Base-by-base conservation (phyloP, 2,113 vertebrate genomes). In the Lasiurus cinereus region DNA sequence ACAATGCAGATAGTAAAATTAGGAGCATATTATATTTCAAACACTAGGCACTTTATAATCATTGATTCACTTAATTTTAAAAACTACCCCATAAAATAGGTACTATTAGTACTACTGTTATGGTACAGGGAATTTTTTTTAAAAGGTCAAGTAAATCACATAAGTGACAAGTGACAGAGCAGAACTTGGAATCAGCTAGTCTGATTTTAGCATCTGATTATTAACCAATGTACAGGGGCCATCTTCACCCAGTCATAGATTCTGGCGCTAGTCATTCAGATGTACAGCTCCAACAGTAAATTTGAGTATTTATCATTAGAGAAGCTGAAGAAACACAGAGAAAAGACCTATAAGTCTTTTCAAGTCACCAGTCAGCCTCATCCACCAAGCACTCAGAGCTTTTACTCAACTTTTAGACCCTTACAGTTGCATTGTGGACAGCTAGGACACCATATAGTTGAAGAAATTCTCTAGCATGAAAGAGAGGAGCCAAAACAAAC, bases 401-500 rank as follows among this genome's bases (percentile, higher is more conserved):
- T 70, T 77, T 31, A 66, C n/a, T 90, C 76, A 78, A 56, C 36
- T 50, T 22, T 66, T 80, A 82, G 52, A 86, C 64, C 12, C 14
- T 86, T 83, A 72, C 4, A 39, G 22, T 2, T 70, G 36, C 36
- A 56, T 31, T 31, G 59, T 39, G 27, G 78, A 7, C 2, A 78
- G 13, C 22, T 43, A 77, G 36, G 52, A 74, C 22, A 88, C 8
- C 66, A 70, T 48, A n/a, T 8, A 24, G 11, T 77, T 79, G 27
- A 76, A 14, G 31, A 92, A 89, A 76, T 24, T 56, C 54, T 95
- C 29, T 66, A 72, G 33, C 3, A 9, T 77, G 80, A 29, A 50
- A 72, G 90, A 94, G 24, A 67, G 24, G 11, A 67, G 21, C 15
- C 24, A 67, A 95, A 89, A 43, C 46, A 92, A 90, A 91, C 13